Evolutionary conservation across 2,888 invertebrate species (phyloP), one percentile per base, ranked within the genome.

Genomic region (Eupithecia subumbrata): DNA sequence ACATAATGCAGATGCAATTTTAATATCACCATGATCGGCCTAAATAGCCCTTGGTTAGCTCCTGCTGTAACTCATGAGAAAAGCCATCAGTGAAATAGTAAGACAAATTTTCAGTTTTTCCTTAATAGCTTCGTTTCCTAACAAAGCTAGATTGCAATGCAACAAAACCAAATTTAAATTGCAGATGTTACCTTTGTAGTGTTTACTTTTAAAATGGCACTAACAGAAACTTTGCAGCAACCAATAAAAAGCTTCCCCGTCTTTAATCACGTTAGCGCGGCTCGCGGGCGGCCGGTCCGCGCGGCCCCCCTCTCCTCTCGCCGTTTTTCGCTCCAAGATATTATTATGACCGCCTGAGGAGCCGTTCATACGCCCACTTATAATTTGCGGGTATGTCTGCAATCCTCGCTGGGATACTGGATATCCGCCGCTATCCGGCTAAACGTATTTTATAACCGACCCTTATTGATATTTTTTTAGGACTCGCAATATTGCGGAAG

Each of bases 341-440:
- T 92, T 89, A 91, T 91, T 89, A 93, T 89, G 91, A 85, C 88
- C 90, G 91, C 88, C 94, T 77, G 84, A 91, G 94, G 94, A 92
- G 91, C 86, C 89, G 90, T 94, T 92, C 82, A 85, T 84, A 86
- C 89, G 87, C 87, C 88, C 88, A 87, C 89, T 90, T 92, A 91
- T 93, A 92, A 92, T 92, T 92, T 89, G 91, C 89, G 87, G 86
- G 84, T 84, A 85, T 89, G 88, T 89, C 88, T 86, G 87, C 86
- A 85, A 88, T 84, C 84, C 89, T 86, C 89, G 72, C 76, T 80
- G 87, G 90, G 85, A 84, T 82, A 82, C 76, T 76, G 82, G 83
- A 84, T 84, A 84, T 82, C 83, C 79, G 84, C 85, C 81, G 87
- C 86, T 86, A 85, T 84, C 84, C 85, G 82, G 82, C 82, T 84